phyloP scores from a whole-genome alignment of 2,113 vertebrate genomes.

The Meleagris gallopavo region DNA sequence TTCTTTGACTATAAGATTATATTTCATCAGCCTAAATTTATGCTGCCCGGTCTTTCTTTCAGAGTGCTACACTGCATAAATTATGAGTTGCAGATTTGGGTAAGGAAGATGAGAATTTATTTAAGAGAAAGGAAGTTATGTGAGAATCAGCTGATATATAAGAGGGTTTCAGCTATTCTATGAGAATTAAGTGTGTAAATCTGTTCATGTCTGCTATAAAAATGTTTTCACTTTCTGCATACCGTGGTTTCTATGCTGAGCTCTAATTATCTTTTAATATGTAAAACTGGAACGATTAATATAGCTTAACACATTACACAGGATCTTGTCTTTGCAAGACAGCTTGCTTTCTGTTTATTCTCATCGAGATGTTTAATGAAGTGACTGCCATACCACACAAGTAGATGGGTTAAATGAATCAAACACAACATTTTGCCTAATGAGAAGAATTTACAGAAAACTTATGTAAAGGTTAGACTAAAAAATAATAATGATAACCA shows the following conservation, averaged over 20 bases:
- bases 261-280: constrained; percentile 46
- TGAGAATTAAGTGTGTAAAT: not conserved
- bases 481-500: not conserved
- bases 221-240: not conserved
- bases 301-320: constrained; percentile 2
- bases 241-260: constrained; percentile 2
- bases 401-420: constrained; percentile 58
- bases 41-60: not conserved
- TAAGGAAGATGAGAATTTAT: not conserved
- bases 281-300: constrained; percentile 27
- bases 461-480: constrained; percentile 6
- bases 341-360: constrained; percentile 58
- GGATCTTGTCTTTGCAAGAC: constrained; percentile 28
- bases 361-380: constrained; percentile 61
- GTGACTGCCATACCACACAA: constrained; percentile 43
- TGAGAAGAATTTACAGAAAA: constrained; percentile 47
- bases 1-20: not conserved
- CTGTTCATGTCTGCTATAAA: not conserved
- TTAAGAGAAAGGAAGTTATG: constrained; percentile 12
- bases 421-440: constrained; percentile 56
- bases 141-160: not conserved
- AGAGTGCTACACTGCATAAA: not conserved
- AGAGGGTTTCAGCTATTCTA: not conserved
- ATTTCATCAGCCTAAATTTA: constrained; percentile 13
- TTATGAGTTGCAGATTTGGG: not conserved